Conservation (phyloP, 2,797 vertebrate species). For the Spheniscus humboldti region DNA sequence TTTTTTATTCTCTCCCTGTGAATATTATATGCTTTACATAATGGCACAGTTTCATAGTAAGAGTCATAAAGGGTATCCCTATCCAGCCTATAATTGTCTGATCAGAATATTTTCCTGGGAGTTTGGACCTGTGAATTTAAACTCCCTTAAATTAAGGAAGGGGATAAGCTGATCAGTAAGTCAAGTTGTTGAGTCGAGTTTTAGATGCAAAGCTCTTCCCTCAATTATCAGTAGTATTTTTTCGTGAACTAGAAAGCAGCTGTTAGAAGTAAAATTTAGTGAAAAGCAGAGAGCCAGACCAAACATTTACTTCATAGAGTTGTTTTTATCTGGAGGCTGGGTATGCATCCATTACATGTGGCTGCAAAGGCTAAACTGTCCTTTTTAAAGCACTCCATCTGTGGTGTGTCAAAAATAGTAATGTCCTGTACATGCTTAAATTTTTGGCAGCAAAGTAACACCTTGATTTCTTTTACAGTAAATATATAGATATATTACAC, state of each 20-base stretch:
- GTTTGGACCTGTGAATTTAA: background rate
- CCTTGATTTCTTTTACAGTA: conserved; percentile 37
- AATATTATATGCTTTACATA: background rate
- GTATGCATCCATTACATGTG: background rate
- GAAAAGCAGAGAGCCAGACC: conserved; percentile 21
- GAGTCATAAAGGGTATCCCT: background rate
- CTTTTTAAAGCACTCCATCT: conserved; percentile 28
- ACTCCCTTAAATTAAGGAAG: background rate
- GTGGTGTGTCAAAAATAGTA: conserved; percentile 16
- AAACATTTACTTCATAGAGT: conserved; percentile 2
- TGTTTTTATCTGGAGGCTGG: conserved; percentile 35
- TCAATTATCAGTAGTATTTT: background rate
- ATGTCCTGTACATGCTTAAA: background rate
- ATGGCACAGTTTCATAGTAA: background rate
- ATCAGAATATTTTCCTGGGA: background rate
- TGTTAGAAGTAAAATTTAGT: background rate
- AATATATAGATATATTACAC: background rate
- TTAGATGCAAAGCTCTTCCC: background rate
- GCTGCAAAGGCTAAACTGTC: conserved; percentile 16
- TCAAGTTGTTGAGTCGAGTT: background rate
- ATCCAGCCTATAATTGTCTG: background rate
- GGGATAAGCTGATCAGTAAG: background rate
- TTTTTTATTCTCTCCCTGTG: background rate
- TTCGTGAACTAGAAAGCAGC: background rate
- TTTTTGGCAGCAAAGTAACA: conserved; percentile 38